Evolutionary conservation across 1,140 invertebrate genomes (phyloP), one percentile per base, ranked within the genome.

Genomic region (Musca domestica): DNA sequence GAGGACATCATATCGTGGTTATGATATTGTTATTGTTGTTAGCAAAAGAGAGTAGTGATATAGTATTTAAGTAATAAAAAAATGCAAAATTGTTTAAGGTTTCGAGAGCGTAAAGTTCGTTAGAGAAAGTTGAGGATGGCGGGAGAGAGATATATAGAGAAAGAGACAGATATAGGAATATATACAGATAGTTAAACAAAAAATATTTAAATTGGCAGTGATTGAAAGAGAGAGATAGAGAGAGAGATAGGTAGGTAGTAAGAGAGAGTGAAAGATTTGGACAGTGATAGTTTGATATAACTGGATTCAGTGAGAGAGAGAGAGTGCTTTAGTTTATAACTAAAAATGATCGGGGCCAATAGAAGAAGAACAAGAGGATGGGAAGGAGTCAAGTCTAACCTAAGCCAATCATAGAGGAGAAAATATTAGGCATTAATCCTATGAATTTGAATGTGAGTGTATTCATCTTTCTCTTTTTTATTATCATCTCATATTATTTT

Each of bases 1-100:
- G 56, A 61, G 56, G 56, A 30, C 56, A 61, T 61, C 56, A 61
- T 41, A 61, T 68, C 12, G 63, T 64, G 9, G 22, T 64, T 54
- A 61, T 64, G 20, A 20, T 51, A 15, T 30, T 67, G 23, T 67
- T 54, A 9, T 67, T 54, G 20, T 67, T 67, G 46, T 67, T 67
- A 46, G 56, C 46, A 49, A 52, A 47, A 61, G 23, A 49, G 48
- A 67, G 52, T 54, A 66, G 65, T 67, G 41, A 52, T 54, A 54
- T 66, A 34, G 20, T 20, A 41, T 5, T n/a, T 47, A 27, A 30
- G 49, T 58, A 58, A 58, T 22, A 61, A 34, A 12, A 34, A 12
- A 14, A 34, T 19, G 30, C 34, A 51, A 51, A 51, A 19, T 14
- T 41, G 14, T 61, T 27, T 56, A 2, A 58, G 30, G 25, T 58